Percentiles rank a stretch among this genome's conserved stretches.
phyloP scores from a whole-genome alignment of 1,140 invertebrate genomes.

The Probaryconus sp. region DNA sequence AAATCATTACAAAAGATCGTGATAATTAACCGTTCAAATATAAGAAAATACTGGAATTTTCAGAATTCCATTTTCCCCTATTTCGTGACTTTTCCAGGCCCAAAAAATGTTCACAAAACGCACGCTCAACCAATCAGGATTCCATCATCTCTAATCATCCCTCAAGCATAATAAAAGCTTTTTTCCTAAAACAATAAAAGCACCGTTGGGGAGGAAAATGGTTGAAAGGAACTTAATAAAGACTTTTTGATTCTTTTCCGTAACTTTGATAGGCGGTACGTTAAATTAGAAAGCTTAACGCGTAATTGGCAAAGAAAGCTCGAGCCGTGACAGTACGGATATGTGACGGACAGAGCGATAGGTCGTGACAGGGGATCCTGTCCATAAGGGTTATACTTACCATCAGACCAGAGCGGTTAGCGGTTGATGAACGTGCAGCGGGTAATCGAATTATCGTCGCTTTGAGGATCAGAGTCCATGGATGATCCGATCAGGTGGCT shows the following conservation, averaged over 20 bases:
- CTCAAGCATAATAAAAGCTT: too few species aligned
- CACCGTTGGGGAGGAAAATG: too few species aligned
- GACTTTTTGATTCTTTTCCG: constrained; percentile 44
- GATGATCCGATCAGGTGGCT: constrained; percentile 77
- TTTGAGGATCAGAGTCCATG: constrained; percentile 78
- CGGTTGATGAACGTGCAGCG: constrained; percentile 75
- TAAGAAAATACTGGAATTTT: too few species aligned
- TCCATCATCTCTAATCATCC: too few species aligned
- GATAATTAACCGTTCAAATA: too few species aligned
- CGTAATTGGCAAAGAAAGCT: constrained; percentile 52
- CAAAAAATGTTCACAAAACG: too few species aligned
- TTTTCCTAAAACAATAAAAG: too few species aligned
- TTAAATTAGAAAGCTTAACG: constrained; percentile 52
- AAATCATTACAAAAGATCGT: too few species aligned
- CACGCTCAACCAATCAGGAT: too few species aligned
- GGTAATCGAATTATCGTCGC: constrained; percentile 78
- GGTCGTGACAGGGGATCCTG: constrained; percentile 8
- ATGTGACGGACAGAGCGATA: constrained; percentile 23
- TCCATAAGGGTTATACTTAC: constrained; percentile 59
- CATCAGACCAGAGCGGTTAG: constrained; percentile 70
- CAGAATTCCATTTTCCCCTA: too few species aligned
- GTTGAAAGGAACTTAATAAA: too few species aligned
- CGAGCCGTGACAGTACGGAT: constrained; percentile 31
- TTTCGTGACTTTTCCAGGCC: too few species aligned
- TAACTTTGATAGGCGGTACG: constrained; percentile 41